Base-by-base conservation (phyloP, 2,797 vertebrate species). In the Danio jaintianensis region DNA sequence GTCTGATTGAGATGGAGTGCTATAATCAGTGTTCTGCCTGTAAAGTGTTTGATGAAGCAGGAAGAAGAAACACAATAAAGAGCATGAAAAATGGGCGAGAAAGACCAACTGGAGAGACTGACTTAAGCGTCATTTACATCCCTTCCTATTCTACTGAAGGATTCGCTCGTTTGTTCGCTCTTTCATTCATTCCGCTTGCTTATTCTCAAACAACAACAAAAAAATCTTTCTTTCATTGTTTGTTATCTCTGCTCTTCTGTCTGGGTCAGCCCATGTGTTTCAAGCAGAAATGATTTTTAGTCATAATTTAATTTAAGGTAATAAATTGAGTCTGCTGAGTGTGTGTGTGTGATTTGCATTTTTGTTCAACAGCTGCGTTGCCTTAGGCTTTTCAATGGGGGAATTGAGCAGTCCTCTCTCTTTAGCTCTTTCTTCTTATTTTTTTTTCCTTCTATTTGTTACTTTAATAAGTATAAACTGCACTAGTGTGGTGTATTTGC, bases 91-190 rank as follows among this genome's bases (percentile, higher is more conserved):
- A 71, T 71, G 38, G 38, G n/a, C 12, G n/a, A 40, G 38, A 71
- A 71, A 71, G 69, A 15, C 52, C n/a, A 71, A 43, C 50, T 43
- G 40, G 80, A 68, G 55, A 72, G 68, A 82, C 50, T 53, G 66
- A 45, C 68, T 66, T 52, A 7, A 82, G 75, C 50, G 42, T 18
- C 75, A 64, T 72, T 71, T 52, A 10, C 29, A 58, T 7, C 48
- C 9, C 73, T 76, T 48, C 22, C 11, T 20, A 42, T 66, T 66
- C 42, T 22, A n/a, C 42, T 20, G 40, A 22, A 47, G 13, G 45
- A 68, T 70, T 13, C 12, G 38, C 42, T 43, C 9, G 9, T 18
- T 43, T 56, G 38, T 45, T 22, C 2, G 7, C 50, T 72, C n/a
- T 12, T 70, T 53, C 36, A 8, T 70, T 53, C 18, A 22, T 58